Percentiles rank a stretch among this genome's conserved stretches.
Conservation (phyloP, 2,113 vertebrate genomes). For the Morone chrysops region DNA sequence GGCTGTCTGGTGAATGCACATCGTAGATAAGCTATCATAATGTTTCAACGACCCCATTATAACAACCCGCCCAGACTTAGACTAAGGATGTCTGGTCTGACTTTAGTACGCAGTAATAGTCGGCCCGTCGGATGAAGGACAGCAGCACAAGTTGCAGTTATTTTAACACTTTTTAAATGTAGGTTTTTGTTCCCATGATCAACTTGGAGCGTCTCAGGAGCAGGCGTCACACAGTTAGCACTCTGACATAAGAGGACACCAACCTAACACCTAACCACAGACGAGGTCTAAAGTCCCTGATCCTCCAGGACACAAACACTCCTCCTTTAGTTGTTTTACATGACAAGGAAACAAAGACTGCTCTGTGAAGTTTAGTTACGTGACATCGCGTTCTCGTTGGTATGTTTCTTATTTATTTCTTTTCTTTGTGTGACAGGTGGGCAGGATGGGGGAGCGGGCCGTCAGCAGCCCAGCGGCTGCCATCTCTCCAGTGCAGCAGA, state of each 20-base stretch:
- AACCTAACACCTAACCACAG: neutral
- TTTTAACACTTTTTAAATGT: neutral
- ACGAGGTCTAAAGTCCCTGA: conserved; percentile 3
- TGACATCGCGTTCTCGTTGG: neutral
- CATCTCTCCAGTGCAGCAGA: conserved; percentile 94
- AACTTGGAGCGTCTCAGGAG: neutral
- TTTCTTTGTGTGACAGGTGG: conserved; percentile 74
- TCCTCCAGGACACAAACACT: neutral
- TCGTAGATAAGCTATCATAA: conserved; percentile 74
- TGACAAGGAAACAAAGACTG: neutral
- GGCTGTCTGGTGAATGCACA: conserved; percentile 33
- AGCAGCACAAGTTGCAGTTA: neutral
- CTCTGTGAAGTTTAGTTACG: neutral
- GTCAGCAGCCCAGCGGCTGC: conserved; percentile 60
- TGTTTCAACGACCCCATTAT: conserved; percentile 29
- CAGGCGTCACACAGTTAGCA: neutral
- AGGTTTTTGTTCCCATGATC: neutral
- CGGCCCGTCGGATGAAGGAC: no score
- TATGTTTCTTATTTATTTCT: neutral
- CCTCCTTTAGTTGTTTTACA: conserved; percentile 16
- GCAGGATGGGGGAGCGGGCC: conserved; percentile 86
- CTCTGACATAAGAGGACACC: conserved; percentile 11
- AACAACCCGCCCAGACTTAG: conserved; percentile 48
- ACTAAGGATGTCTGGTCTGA: neutral
- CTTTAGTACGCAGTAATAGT: neutral